These are phyloP conservation scores for Rhingia rostrata DNA, from an alignment of 2,888 invertebrate species.

Conservation along the genomic window DNA sequence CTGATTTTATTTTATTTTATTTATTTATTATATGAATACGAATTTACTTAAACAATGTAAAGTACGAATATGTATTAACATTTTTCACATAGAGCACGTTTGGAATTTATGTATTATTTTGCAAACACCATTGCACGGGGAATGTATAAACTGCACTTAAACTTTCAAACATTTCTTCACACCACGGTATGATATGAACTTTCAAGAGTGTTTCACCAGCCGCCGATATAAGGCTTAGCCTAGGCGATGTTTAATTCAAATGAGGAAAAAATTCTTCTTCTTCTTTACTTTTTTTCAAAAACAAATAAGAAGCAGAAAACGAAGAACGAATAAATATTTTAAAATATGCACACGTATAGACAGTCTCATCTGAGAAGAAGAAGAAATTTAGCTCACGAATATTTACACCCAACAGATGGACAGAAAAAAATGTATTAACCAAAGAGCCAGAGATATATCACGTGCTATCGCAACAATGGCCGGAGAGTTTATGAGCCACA, in stretches of 20 bases:
- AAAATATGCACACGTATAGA: constrained; percentile 46
- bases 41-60: constrained; percentile 10
- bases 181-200: constrained; percentile 13
- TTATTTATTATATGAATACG: constrained; percentile 18
- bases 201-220: constrained; percentile 44
- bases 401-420: constrained; percentile 33
- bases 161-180: constrained; percentile 51
- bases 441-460: constrained; percentile 74
- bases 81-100: constrained; percentile 17
- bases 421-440: constrained; percentile 21
- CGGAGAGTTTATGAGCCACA: constrained; percentile 80
- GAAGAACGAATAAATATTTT: constrained; percentile 8
- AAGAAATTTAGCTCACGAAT: constrained; percentile 54
- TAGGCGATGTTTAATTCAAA: constrained; percentile 14
- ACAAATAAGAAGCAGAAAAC: constrained; percentile 30
- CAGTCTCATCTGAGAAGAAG: constrained; percentile 26
- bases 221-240: constrained; percentile 11
- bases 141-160: constrained; percentile 42
- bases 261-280: constrained; percentile 52
- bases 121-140: constrained; percentile 3
- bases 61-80: constrained; percentile 10
- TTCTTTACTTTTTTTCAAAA: constrained; percentile 12
- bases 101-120: constrained; percentile 13
- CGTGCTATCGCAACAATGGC: constrained; percentile 82
- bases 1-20: constrained; percentile 4